phyloP scores from a whole-genome alignment of 2,113 vertebrate species.

The Phalacrocorax pelagicus region DNA sequence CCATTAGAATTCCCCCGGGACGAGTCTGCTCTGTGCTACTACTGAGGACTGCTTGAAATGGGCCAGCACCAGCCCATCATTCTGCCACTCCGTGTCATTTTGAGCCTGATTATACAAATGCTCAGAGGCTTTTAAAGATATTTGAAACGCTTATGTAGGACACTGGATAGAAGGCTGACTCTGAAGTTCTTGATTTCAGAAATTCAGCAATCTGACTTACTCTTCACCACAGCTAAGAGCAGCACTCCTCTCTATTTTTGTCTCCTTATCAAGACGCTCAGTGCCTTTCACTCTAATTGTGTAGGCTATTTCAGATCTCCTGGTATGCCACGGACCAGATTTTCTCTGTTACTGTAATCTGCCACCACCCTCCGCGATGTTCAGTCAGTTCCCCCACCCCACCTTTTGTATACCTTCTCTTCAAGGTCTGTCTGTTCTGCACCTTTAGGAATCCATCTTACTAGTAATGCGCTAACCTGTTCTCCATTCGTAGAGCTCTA shows the following conservation, averaged over 20 bases:
- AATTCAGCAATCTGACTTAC: background rate
- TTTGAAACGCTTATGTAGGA: background rate
- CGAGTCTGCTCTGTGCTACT: background rate
- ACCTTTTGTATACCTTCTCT: background rate
- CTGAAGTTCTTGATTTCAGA: background rate
- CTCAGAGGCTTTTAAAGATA: background rate
- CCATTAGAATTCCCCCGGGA: background rate
- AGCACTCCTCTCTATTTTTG: background rate
- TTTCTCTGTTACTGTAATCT: background rate
- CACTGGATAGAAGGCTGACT: background rate
- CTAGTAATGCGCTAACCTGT: background rate
- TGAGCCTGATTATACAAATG: background rate
- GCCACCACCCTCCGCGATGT: background rate
- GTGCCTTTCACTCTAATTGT: background rate
- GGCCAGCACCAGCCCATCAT: background rate
- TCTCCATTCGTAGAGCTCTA: background rate
- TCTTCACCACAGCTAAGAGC: background rate
- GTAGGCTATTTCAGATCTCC: background rate
- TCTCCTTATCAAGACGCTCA: background rate
- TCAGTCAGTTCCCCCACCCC: background rate
- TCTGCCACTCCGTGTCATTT: background rate
- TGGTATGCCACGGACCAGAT: background rate
- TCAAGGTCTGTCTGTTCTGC: background rate
- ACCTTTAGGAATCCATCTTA: background rate
- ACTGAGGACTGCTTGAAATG: background rate